Base-by-base conservation (phyloP, 2,888 invertebrate genomes). In the Thalpophila matura region DNA sequence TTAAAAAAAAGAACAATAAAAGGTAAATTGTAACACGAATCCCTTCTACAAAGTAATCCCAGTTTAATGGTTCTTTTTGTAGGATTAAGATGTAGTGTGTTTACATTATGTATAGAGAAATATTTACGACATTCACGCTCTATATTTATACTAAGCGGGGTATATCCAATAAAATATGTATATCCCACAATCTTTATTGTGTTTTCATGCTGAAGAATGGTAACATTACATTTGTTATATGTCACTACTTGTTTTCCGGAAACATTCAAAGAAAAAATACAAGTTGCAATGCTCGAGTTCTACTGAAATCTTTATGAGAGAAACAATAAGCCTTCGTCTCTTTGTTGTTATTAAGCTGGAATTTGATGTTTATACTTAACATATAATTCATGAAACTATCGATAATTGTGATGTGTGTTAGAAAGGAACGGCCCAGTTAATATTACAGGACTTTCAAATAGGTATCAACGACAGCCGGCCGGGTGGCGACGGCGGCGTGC, bases 371-470 rank as follows among this genome's bases (percentile, higher is more conserved):
- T 2, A 10, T 49, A 33, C 14, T 46, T 20, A 4, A 40, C 2
- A 6, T 14, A 22, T 47, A 40, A 40, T 54, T 45, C 4, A 37
- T 45, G 26, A 66, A 82, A 79, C 74, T 84, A 87, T 91, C 90
- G 90, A 90, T 85, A 89, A 79, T 79, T 71, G 69, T 63, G 66
- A 66, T 76, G 63, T 63, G 59, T 55, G 73, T 71, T 77, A 72
- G 79, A 79, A 74, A 77, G 74, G 85, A 67, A 76, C 87, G 80
- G 79, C 90, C 71, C 84, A 80, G 85, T 87, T 86, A 89, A 93
- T 93, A 93, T 94, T 92, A 91, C 91, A 89, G 90, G 90, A 92
- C 89, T 92, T 91, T 91, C 90, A 92, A 93, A 92, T 93, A 91
- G 91, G 92, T 93, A 93, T 91, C 91, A 93, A 83, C 88, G 90